These are phyloP conservation scores for Rhynchophorus ferrugineus DNA, from an alignment of 1,140 invertebrate genomes.

Conservation along the genomic window DNA sequence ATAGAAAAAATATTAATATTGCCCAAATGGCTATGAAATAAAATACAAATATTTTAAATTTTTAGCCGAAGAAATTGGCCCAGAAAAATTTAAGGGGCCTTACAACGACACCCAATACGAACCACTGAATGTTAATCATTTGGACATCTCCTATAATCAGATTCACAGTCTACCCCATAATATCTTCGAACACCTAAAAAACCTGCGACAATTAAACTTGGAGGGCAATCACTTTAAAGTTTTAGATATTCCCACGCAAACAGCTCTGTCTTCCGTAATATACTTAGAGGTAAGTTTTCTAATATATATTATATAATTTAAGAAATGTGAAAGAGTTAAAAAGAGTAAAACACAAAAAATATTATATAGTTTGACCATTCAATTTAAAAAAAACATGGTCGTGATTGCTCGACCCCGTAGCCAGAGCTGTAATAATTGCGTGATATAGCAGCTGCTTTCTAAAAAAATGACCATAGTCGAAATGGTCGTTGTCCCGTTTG, in stretches of 20 bases:
- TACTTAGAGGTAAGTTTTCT: slow-evolving; percentile 48
- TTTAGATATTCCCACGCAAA: slow-evolving; percentile 51
- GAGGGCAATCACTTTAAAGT: slow-evolving; percentile 59
- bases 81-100: slow-evolving; percentile 52
- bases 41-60: slow-evolving; percentile 4
- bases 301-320: neutral
- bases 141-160: slow-evolving; percentile 61
- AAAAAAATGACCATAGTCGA: too few species aligned
- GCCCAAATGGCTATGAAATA: too few species aligned
- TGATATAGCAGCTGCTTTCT: too few species aligned
- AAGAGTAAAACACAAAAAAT: too few species aligned
- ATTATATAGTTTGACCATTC: too few species aligned
- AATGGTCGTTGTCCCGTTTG: too few species aligned
- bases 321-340: too few species aligned
- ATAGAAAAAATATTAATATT: neutral
- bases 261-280: slow-evolving; percentile 51
- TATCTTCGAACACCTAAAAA: slow-evolving; percentile 61
- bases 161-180: slow-evolving; percentile 59
- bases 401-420: too few species aligned
- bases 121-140: slow-evolving; percentile 52
- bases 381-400: too few species aligned
- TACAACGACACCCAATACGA: slow-evolving; percentile 51
- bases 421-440: too few species aligned
- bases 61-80: slow-evolving; percentile 32
- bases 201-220: slow-evolving; percentile 56